These are phyloP conservation scores for Camponotus vicinus DNA, from an alignment of 1,140 invertebrate genomes.

Conservation along the genomic window DNA sequence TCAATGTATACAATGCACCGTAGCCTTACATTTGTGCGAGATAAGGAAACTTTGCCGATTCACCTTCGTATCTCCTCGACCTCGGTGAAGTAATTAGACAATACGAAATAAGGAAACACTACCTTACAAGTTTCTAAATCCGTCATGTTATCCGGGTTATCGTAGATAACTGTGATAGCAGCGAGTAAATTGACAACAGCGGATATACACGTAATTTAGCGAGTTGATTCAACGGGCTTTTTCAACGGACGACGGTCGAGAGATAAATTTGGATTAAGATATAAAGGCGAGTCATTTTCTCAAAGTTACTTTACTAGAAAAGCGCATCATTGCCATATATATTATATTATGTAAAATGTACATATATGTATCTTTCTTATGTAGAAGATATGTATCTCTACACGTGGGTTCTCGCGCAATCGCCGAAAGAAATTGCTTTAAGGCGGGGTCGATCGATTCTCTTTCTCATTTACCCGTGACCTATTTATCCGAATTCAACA, in stretches of 20 bases:
- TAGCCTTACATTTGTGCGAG: not conserved
- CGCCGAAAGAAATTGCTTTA: slow-evolving; percentile 1
- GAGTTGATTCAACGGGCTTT: not conserved
- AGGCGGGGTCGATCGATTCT: not conserved
- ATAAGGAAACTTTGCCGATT: not conserved
- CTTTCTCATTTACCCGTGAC: slow-evolving; percentile 22
- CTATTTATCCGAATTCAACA: slow-evolving; percentile 13
- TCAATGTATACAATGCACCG: slow-evolving; percentile 11
- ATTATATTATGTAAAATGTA: not conserved
- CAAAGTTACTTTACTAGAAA: not conserved
- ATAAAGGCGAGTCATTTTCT: not conserved
- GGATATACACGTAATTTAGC: not conserved
- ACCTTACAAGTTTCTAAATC: slow-evolving; percentile 4
- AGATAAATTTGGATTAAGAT: not conserved
- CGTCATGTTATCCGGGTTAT: not conserved
- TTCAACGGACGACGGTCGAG: not conserved
- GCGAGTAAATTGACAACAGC: not conserved
- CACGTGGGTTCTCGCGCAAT: not conserved
- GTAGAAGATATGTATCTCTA: not conserved
- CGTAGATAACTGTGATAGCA: not conserved
- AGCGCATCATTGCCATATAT: not conserved
- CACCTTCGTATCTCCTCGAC: slow-evolving; percentile 17
- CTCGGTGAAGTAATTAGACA: slow-evolving; percentile 15
- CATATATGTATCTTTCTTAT: not conserved
- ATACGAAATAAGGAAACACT: not conserved